Evolutionary conservation across 2,113 vertebrate species (phyloP), one percentile per base, ranked within the genome.

Genomic region (Neoarius graeffei): DNA sequence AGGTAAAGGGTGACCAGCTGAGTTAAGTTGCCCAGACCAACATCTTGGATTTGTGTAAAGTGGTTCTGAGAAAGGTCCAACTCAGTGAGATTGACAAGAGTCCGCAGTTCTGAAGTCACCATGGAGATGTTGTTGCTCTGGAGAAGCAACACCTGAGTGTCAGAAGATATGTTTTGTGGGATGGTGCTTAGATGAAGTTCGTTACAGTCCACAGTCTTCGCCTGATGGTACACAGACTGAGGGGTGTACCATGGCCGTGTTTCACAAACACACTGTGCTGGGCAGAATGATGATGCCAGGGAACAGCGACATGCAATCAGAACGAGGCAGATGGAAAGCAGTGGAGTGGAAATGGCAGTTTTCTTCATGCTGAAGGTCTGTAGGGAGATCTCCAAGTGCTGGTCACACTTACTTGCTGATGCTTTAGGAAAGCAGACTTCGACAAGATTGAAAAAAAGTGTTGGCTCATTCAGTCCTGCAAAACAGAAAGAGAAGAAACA

Each of bases 11-110:
- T 96, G 71, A 97, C 95, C 85, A 97, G 91, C 77, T 83, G 94
- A 8, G 89, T 92, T 84, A 96, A 93, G 86, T 95, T 95, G 27
- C 89, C 93, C 59, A 96, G 88, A 1, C 95, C 95, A 85, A 95
- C 91, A 3, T 94, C 93, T 27, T 87, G 91, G 76, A 96, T 94
- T 92, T 94, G 93, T 13, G 92, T 93, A 86, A 96, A 95, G 91
- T 95, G 96, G 91, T 96, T 97, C 92, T 96, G 95, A 1, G 96
- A 97, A 82, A 97, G 93, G 91, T 97, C 96, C 64, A 96, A 93
- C 81, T 97, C 96, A 0, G 96, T 96, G 86, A 96, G 93, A 92
- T 96, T 96, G 67, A 87, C 89, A 74, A 97, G 92, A 86, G 92
- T 92, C 91, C 94, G 94, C 15, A 97, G 94, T 69, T 96, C 95